Conservation (phyloP, 2,888 invertebrate species). For the Sussaba pulchella region DNA sequence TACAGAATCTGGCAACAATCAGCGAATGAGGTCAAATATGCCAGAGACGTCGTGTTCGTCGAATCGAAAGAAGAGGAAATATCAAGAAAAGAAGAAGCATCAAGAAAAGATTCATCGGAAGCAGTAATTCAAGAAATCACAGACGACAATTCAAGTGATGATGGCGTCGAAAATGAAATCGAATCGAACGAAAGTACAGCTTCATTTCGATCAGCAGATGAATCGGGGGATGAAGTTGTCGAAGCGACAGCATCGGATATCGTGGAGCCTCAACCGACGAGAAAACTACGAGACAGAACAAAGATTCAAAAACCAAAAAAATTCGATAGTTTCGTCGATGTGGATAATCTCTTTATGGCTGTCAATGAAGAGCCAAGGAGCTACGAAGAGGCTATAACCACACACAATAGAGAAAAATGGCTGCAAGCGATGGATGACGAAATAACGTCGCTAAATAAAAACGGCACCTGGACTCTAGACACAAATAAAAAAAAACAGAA, state of each 20-base stretch:
- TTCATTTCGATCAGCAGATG: conserved; percentile 15
- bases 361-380: conserved; percentile 40
- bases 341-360: conserved; percentile 34
- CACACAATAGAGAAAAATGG: conserved; percentile 31
- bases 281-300: conserved; percentile 31
- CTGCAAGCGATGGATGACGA: conserved; percentile 50
- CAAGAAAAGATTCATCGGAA: not conserved
- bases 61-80: conserved; percentile 2
- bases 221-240: conserved; percentile 13
- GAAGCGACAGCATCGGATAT: conserved; percentile 17
- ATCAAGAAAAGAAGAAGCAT: not conserved
- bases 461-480: conserved; percentile 47
- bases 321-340: conserved; percentile 28
- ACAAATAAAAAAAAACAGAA: conserved; percentile 20
- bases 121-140: not conserved
- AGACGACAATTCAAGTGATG: not conserved
- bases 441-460: conserved; percentile 35
- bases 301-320: conserved; percentile 27
- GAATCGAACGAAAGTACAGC: not conserved
- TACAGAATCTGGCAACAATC: conserved; percentile 18
- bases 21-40: not conserved
- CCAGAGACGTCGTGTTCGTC: conserved; percentile 10
- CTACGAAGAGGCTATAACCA: conserved; percentile 43
- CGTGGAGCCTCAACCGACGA: conserved; percentile 14
- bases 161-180: not conserved